These are phyloP conservation scores for Chroicocephalus ridibundus DNA, from an alignment of 2,113 vertebrate species.

Conservation along the genomic window DNA sequence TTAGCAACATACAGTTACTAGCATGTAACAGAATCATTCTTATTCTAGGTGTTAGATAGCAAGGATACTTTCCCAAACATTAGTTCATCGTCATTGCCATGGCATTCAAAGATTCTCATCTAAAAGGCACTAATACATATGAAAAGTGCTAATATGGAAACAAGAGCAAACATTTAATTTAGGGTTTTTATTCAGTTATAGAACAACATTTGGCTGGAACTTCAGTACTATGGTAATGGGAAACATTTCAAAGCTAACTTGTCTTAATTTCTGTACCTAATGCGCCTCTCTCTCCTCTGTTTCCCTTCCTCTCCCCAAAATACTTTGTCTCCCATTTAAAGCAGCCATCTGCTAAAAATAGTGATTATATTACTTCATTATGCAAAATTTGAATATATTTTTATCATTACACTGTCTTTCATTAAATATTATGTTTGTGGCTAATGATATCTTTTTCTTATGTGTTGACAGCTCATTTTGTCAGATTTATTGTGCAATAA, in stretches of 20 bases:
- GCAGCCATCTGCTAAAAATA: constrained; percentile 33
- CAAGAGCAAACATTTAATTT: background rate
- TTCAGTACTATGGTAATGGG: background rate
- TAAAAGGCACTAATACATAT: background rate
- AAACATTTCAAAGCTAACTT: background rate
- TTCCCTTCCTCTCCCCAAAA: background rate
- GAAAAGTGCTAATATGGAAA: background rate
- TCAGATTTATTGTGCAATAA: constrained; percentile 48
- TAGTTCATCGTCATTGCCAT: background rate
- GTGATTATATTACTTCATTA: constrained; percentile 33
- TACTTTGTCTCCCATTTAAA: background rate
- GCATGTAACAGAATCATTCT: background rate
- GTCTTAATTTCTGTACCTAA: background rate
- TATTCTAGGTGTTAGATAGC: background rate
- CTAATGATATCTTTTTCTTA: constrained; percentile 45
- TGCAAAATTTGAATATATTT: background rate
- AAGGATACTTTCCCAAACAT: background rate
- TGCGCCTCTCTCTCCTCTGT: background rate
- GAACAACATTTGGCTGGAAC: background rate
- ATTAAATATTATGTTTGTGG: constrained; percentile 42
- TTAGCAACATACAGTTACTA: background rate
- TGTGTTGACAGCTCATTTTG: background rate
- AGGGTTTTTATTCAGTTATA: fast-evolving
- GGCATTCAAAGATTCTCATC: background rate
- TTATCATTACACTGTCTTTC: background rate